phyloP scores from a whole-genome alignment of 1,140 invertebrate species.

The Microplitis mediator region DNA sequence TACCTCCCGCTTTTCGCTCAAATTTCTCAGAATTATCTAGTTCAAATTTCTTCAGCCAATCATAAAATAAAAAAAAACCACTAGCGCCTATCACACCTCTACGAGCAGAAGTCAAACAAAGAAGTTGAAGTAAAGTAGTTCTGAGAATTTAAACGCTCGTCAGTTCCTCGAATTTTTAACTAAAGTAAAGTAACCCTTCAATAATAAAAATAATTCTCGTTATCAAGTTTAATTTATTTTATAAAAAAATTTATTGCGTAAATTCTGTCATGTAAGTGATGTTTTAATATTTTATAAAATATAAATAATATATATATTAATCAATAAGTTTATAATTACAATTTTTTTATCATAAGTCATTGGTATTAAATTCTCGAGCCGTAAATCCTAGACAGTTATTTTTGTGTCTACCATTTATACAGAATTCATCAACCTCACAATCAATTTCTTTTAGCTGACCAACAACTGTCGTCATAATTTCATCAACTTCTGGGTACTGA shows the following conservation, averaged over 20 bases:
- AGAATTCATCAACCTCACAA: not conserved
- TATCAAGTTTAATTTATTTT: too few relatives aligned
- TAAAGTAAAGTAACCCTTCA: too few relatives aligned
- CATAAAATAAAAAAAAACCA: too few relatives aligned
- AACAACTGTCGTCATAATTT: conserved; percentile 29
- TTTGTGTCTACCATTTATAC: not conserved
- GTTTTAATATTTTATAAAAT: not conserved
- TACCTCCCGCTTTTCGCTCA: not conserved
- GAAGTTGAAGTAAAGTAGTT: not conserved
- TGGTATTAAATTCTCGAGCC: not conserved
- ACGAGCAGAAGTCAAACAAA: not conserved
- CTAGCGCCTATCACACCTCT: too few relatives aligned
- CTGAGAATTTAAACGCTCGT: not conserved
- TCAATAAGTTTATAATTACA: not conserved
- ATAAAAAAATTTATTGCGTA: too few relatives aligned
- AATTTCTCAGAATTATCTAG: too few relatives aligned
- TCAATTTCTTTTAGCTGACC: conserved; percentile 20
- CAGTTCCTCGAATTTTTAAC: not conserved
- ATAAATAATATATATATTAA: not conserved
- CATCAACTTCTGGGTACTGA: conserved; percentile 7
- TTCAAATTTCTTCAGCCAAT: too few relatives aligned
- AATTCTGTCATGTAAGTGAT: too few relatives aligned
- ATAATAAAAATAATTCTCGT: too few relatives aligned
- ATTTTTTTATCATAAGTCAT: not conserved
- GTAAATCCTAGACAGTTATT: not conserved